A percentile compares a stretch with the other conserved stretches of the same genome.
Conservation (phyloP, 2,797 vertebrate species). For the Paedocypris micromegethes region DNA sequence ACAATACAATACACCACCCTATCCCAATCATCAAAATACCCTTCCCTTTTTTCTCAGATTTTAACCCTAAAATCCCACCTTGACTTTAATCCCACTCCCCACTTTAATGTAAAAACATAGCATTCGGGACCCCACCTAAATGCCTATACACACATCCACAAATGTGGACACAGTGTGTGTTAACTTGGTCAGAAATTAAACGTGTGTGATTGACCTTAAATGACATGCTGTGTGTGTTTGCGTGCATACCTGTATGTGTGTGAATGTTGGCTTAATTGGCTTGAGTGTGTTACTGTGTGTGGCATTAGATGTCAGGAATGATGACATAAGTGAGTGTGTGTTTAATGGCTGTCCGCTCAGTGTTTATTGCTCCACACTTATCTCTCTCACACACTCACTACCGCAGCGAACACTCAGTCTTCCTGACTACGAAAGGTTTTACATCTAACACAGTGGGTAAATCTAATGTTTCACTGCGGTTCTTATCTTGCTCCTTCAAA, state of each 20-base stretch:
- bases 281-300: constrained; percentile 8
- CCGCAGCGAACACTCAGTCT: neutral
- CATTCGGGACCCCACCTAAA: too few species aligned
- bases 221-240: neutral
- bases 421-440: neutral
- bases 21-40: too few species aligned
- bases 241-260: too few species aligned
- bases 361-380: constrained; percentile 34
- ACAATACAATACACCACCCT: too few species aligned
- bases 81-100: too few species aligned
- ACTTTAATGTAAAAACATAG: too few species aligned
- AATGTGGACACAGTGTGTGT: too few species aligned
- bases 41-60: too few species aligned
- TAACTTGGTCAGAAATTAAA: too few species aligned
- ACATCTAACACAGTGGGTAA: neutral
- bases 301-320: constrained; percentile 12
- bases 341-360: constrained; percentile 33
- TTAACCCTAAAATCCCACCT: too few species aligned
- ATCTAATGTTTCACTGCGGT: neutral
- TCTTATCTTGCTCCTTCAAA: neutral
- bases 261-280: too few species aligned
- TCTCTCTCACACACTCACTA: constrained; percentile 11
- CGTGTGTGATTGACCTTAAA: neutral
- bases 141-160: too few species aligned
- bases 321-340: constrained; percentile 12